Evolutionary conservation across 2,797 vertebrate genomes (phyloP), one percentile per base, ranked within the genome.

Genomic region (Gallinago stenura): DNA sequence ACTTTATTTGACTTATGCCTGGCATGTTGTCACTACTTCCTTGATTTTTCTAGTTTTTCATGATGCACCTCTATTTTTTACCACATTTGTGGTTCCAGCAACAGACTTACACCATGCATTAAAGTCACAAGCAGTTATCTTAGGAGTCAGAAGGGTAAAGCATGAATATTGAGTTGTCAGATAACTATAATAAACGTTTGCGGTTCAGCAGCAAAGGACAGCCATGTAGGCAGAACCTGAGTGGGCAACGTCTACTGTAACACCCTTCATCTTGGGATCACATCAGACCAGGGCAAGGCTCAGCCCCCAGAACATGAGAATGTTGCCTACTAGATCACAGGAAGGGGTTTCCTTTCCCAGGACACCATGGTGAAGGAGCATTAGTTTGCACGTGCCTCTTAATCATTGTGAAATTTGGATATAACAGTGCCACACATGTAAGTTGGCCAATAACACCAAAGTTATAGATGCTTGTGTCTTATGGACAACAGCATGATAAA

Each of bases 121-220:
- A 86, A 73, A 96, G 80, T 90, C 56, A 64, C 48, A 61, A 66
- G 51, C 41, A 84, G 22, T 30, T 30, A 53, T 18, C 46, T 86
- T 61, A 77, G 31, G 58, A 76, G 24, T 70, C 78, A 73, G 82
- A 87, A 88, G 30, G 56, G 41, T 72, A 89, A 90, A 92, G 62
- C 43, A 33, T 24, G 26, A 85, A 57, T 39, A 89, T 16, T 10
- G 2, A 13, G n/a, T 76, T 93, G 54, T 83, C 75, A 92, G 64
- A 84, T 71, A 83, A 86, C 97, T 86, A 89, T 72, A 89, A 72
- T 92, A 94, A 96, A 64, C 80, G 69, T 71, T 95, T 96, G 78
- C 12, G 8, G 54, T 80, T 93, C 84, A 68, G 76, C 64, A 90
- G 70, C 79, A 71, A 54, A 88, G 58, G 83, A 81, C 72, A 93